Base-by-base conservation (phyloP, 1,140 invertebrate genomes). In the Drosophila malerkotliana region DNA sequence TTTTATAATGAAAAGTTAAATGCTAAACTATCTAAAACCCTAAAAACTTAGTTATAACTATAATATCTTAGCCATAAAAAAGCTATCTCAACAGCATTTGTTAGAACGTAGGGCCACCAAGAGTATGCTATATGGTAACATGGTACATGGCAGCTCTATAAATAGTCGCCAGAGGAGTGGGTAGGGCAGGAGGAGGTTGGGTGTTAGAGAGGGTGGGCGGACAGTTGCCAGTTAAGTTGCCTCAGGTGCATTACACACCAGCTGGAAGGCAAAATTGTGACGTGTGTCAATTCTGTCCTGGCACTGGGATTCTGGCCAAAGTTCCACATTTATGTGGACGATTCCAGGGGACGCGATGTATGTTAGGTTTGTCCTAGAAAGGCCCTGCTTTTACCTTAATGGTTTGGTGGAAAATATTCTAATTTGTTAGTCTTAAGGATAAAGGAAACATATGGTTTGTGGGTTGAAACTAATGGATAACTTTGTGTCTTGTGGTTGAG, bases 121-220 rank as follows among this genome's bases (percentile, higher is more conserved):
- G 64, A 37, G 34, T 10, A 37, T 12, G 34, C 34, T 37, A 37
- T 37, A 37, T 37, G 34, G 34, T 37, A 69, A 69, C 52, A 69
- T 34, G 45, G 53, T 32, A 58, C 72, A 75, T 57, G 72, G 72
- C 41, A 48, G 49, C 53, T 75, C 72, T 75, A 75, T 75, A 74
- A 74, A 74, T 74, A 75, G 72, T 54, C 30, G 12, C 12, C 71
- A 21, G 54, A 44, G 51, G 28, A 18, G 18, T 30, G 26, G 54
- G 24, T 15, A 34, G 51, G 39, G 8, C 6, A 34, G 21, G 24
- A n/a, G 10, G 28, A 41, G 15, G 7, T 2, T 1, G 6, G 28
- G 28, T 1, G 34, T 7, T 3, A 8, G 9, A 41, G 28, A 0
- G 9, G 44, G 6, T 4, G 5, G 21, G n/a, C 9, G 48, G 41